Evolutionary conservation across 2,797 vertebrate species (phyloP), one percentile per base, ranked within the genome.

Genomic region (Malacoctenus gilli): DNA sequence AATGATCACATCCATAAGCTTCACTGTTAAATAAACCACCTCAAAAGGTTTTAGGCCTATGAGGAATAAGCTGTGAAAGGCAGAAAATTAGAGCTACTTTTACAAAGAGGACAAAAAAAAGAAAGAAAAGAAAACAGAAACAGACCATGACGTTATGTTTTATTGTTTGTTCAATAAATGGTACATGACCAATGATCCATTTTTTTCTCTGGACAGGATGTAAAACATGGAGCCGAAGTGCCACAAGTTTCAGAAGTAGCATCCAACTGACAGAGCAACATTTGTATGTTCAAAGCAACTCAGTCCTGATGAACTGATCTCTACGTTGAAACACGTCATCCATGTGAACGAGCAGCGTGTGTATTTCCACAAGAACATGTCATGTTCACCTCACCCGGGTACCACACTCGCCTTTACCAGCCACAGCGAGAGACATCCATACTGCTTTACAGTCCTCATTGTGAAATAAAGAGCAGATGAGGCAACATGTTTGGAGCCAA

Each of bases 111-210:
- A n/a, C n/a, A n/a, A n/a, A n/a, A n/a, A n/a, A n/a, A n/a, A n/a
- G n/a, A n/a, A n/a, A n/a, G n/a, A 6, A 16, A 0, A 2, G 10
- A 13, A 15, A 11, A 6, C 9, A 28, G 59, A 32, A 30, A 44
- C 2, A 65, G 8, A 59, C 7, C 1, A 8, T 38, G 63, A 59
- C 14, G 80, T 40, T 77, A 40, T 42, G 25, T 60, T 85, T 88
- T 89, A 82, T 86, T 89, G 39, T 77, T 83, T 69, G 57, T 83
- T 85, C 64, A 74, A 54, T 62, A 49, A 28, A 28, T 57, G 14
- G 46, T 80, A 79, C 53, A 87, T 71, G 60, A 75, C 60, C 49
- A 46, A 50, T 43, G 48, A 56, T 49, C 59, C 51, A 42, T 63
- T 32, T 43, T 54, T 41, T 23, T n/a, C n/a, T n/a, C n/a, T 39